Percentiles rank a stretch among this genome's conserved stretches.
Evolutionary conservation across 2,113 vertebrate species (phyloP).

Genomic region (Butorides virescens): DNA sequence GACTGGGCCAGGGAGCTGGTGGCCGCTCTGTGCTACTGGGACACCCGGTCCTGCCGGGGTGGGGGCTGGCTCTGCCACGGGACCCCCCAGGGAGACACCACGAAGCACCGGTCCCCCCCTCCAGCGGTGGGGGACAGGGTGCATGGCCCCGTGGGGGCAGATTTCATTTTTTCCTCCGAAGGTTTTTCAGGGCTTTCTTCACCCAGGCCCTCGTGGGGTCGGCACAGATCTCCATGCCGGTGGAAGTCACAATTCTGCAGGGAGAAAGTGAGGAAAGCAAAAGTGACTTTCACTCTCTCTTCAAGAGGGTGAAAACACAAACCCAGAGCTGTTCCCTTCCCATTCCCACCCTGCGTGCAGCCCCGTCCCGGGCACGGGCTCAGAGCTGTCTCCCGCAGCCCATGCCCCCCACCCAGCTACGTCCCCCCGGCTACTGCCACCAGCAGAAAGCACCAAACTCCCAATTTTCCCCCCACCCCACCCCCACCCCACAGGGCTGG

Average conservation of each 20-base stretch:
- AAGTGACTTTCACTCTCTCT: too few relatives aligned
- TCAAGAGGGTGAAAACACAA: neutral
- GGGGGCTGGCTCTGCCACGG: neutral
- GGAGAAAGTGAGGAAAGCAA: neutral
- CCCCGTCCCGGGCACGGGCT: neutral
- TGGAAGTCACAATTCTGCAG: neutral
- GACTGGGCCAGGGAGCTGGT: neutral
- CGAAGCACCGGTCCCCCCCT: too few relatives aligned
- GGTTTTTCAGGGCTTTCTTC: neutral
- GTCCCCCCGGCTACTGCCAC: neutral
- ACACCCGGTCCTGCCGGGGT: accelerated
- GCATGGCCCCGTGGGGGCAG: too few relatives aligned
- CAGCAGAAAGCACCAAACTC: neutral
- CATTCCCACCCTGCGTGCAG: neutral
- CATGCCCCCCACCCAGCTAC: neutral
- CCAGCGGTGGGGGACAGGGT: too few relatives aligned
- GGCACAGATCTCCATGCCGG: accelerated
- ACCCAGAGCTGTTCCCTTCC: neutral
- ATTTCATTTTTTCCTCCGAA: neutral
- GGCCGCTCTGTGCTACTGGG: accelerated
- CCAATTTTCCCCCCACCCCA: accelerated
- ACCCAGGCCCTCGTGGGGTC: neutral
- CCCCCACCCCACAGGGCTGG: neutral
- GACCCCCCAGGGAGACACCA: too few relatives aligned
- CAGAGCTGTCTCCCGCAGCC: neutral